Base-by-base conservation (phyloP, 2,797 vertebrate species). In the Antennarius maculatus region DNA sequence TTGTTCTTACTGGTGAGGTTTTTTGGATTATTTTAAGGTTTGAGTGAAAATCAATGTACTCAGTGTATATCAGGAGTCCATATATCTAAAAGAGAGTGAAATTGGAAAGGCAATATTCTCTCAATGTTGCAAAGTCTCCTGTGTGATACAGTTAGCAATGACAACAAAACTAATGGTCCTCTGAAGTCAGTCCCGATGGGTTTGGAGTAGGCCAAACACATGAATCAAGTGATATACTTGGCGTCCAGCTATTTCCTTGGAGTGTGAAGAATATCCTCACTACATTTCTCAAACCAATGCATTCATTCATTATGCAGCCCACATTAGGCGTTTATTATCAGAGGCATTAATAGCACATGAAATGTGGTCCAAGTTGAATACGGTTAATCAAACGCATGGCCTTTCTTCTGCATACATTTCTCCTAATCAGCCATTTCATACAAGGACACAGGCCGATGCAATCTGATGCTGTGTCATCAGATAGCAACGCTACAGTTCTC, bases 151-250 rank as follows among this genome's bases (percentile, higher is more conserved):
- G 86, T 91, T 89, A 83, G 85, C 76, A 83, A 84, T 82, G 88
- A 90, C 83, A 90, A 80, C 86, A 76, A 71, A 91, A 90, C 72
- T 87, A 90, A 89, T 91, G 87, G 74, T 69, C 68, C 73, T 78
- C 76, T 45, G 70, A 62, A 74, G 66, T 77, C 65, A 34, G 75
- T 87, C 86, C 88, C 87, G 53, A 18, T 64, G 77, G 88, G 77
- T 69, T 83, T n/a, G 51, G 74, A 85, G 78, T 77, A 87, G 86
- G 85, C 88, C 87, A 78, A 83, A 66, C 63, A 59, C 84, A 90
- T 91, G 86, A 90, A 90, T 91, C 88, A 89, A 82, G 76, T 1
- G 69, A 84, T 80, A 76, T 77, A 84, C 86, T 85, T 81, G 77
- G 81, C 61, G 81, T 77, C 34, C 29, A 12, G 68, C 73, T 69